Base-by-base conservation (phyloP, 2,113 vertebrate species). In the Pavo muticus region DNA sequence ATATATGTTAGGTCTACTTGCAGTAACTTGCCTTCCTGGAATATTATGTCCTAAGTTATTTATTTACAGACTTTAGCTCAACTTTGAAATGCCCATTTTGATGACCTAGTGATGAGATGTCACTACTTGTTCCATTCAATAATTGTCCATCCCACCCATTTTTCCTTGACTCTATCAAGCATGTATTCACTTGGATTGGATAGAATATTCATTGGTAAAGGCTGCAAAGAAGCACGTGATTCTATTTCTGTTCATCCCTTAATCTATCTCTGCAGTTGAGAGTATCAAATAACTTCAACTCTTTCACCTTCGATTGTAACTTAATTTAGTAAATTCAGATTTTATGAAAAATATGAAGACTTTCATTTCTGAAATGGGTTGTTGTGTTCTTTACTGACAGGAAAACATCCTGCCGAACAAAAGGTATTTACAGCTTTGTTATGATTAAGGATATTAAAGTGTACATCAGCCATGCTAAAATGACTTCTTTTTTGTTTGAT, bases 231-330 rank as follows among this genome's bases (percentile, higher is more conserved):
- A 40, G 32, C 61, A 56, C 0, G 0, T 77, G 77, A 90, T 90
- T 93, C 82, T 94, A 83, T 91, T 92, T 93, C 74, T 90, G 85
- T 80, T 90, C 52, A 86, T 88, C 32, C 75, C 24, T 70, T 91
- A 81, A 93, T 64, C 32, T 95, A 32, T 74, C 94, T 88, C 45
- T 91, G 40, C 29, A 42, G 18, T 83, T 95, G 86, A 83, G 67
- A 10, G 32, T 50, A 86, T 87, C 82, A 90, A 89, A 84, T 90
- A 90, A 93, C 86, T 89, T 30, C 42, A 87, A 14, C 42, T 80
- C 56, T 71, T 91, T 94, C 47, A 70, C 29, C 9, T 27, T 18
- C 90, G 45, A 50, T 73, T 80, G 39, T 94, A 87, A 78, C 39
- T 91, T 83, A 73, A 82, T 89, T 90, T 94, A 85, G 85, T 73